phyloP scores from a whole-genome alignment of 2,113 vertebrate species.

The Shinisaurus crocodilurus region DNA sequence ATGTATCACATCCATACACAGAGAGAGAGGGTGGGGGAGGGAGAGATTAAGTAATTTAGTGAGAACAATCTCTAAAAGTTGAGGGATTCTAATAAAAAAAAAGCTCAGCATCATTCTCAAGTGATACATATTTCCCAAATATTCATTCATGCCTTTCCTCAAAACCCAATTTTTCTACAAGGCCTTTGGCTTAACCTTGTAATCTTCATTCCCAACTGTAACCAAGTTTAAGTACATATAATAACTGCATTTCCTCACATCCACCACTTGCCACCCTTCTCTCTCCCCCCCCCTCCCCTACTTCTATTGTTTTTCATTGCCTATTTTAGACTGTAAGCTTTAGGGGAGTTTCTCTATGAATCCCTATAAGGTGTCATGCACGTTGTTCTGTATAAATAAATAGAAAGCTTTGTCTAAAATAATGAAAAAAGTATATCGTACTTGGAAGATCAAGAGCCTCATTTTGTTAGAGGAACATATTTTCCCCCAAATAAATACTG shows the following conservation, averaged over 20 bases:
- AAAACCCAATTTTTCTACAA: not conserved
- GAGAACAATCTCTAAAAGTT: conserved; percentile 48
- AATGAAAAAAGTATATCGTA: conserved; percentile 27
- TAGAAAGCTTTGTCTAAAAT: conserved; percentile 21
- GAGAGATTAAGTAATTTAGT: conserved; percentile 39
- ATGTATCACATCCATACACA: not conserved
- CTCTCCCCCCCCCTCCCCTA: too few species aligned
- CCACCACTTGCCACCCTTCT: not conserved
- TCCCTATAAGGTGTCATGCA: not conserved
- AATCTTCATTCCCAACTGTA: not conserved
- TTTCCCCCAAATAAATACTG: not conserved
- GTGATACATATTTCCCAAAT: conserved; percentile 16
- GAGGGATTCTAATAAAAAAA: conserved; percentile 56
- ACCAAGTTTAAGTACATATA: not conserved
- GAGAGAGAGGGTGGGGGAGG: not conserved
- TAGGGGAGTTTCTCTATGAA: not conserved
- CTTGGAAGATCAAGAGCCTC: conserved; percentile 36
- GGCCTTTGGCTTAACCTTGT: not conserved
- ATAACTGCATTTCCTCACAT: not conserved
- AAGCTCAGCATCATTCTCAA: conserved; percentile 40
- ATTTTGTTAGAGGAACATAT: conserved; percentile 27
- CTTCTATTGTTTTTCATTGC: not conserved
- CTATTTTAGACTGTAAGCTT: not conserved
- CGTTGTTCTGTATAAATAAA: not conserved
- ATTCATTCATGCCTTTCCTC: not conserved